Conservation (phyloP, 2,113 vertebrate species). For the Emydocephalus ijimae region DNA sequence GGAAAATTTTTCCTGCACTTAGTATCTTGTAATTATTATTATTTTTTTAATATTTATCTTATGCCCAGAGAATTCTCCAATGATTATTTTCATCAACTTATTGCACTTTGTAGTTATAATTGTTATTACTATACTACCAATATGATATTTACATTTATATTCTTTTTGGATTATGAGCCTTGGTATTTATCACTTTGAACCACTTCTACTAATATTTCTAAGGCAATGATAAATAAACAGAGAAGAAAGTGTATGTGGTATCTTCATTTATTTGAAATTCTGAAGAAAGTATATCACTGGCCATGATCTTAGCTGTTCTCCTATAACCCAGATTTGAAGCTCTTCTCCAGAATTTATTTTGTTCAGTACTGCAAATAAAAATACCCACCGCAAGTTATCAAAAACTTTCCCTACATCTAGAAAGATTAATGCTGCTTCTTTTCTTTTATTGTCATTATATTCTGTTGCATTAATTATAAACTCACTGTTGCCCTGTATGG, state of each 20-base stretch:
- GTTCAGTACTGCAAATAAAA: neutral
- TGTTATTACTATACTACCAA: neutral
- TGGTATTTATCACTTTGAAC: neutral
- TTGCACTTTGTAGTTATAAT: neutral
- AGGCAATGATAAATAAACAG: neutral
- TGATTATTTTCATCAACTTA: neutral
- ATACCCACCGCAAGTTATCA: neutral
- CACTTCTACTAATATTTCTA: neutral
- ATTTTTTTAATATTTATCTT: neutral
- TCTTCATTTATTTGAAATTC: neutral
- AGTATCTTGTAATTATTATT: neutral
- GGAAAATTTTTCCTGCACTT: neutral
- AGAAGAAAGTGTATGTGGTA: neutral
- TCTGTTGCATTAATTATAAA: neutral
- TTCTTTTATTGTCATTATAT: neutral
- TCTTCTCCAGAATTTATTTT: neutral
- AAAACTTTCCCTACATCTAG: neutral
- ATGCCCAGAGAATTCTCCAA: neutral
- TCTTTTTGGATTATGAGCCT: neutral
- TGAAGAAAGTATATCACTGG: neutral
- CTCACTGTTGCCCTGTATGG: neutral
- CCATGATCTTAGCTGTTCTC: neutral
- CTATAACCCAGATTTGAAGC: neutral
- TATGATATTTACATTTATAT: neutral
- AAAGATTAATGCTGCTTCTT: neutral